Evolutionary conservation across 2,113 vertebrate species (phyloP).

Genomic region (Fulica atra): DNA sequence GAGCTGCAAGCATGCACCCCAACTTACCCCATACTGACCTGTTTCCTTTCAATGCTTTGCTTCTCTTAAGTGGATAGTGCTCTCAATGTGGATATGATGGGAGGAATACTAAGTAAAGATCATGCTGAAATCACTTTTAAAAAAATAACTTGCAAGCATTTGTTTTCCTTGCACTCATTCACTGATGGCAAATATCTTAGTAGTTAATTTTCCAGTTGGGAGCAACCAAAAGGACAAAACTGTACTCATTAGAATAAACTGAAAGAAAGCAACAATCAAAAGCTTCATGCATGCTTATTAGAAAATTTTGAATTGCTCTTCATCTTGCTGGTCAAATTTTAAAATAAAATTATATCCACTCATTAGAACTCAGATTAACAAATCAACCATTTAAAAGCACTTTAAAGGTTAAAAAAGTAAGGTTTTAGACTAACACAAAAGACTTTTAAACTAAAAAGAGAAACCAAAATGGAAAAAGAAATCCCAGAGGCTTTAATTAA

Average conservation of each 20-base stretch:
- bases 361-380: background rate
- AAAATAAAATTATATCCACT: background rate
- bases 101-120: background rate
- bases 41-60: background rate
- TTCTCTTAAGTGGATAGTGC: background rate
- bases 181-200: background rate
- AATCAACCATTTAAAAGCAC: background rate
- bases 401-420: background rate
- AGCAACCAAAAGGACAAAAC: background rate
- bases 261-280: constrained; percentile 14
- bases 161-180: background rate
- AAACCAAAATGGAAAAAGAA: background rate
- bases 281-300: background rate
- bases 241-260: background rate
- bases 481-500: background rate
- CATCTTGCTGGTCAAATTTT: background rate
- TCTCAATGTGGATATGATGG: background rate
- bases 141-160: background rate
- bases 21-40: background rate
- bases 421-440: background rate
- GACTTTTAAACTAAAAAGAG: background rate
- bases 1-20: background rate
- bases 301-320: constrained; percentile 7
- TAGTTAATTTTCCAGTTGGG: background rate
- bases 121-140: background rate